These are phyloP conservation scores for Heliocidaris tuberculata DNA, from an alignment of 35 echinoderm and acorn worm species.

Conservation along the genomic window DNA sequence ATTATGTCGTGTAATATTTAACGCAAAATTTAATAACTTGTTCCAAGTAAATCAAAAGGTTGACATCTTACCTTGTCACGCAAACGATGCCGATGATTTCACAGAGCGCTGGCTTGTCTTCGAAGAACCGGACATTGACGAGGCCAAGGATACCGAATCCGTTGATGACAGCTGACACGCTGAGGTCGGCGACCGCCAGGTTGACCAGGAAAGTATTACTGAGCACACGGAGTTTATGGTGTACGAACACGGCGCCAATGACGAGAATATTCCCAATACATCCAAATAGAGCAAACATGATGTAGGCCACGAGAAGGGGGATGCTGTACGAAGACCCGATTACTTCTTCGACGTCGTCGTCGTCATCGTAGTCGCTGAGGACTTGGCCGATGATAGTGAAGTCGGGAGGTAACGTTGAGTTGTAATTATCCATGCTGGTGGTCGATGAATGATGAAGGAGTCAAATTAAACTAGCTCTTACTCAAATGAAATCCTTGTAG, in stretches of 20 bases:
- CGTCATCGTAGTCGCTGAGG: not conserved
- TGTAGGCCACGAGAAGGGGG: conserved; percentile 54
- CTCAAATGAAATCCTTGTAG: not conserved
- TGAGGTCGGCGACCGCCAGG: conserved; percentile 77
- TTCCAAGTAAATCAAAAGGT: not conserved
- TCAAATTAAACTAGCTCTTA: not conserved
- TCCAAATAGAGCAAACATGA: conserved; percentile 56
- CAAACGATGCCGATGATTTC: conserved; percentile 82
- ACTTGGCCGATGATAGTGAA: not conserved
- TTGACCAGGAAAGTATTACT: conserved; percentile 84
- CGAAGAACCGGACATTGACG: conserved; percentile 64
- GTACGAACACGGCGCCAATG: conserved; percentile 66
- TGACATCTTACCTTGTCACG: conserved; percentile 57
- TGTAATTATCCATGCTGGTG: not conserved
- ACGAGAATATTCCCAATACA: conserved; percentile 77
- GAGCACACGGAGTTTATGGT: conserved; percentile 61
- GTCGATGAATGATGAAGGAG: not conserved
- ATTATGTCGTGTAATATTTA: too few relatives aligned
- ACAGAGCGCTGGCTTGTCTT: conserved; percentile 62
- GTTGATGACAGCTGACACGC: conserved; percentile 70
- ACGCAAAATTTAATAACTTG: too few relatives aligned
- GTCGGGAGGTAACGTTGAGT: not conserved
- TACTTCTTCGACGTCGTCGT: not conserved
- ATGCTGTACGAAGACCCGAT: conserved; percentile 31
- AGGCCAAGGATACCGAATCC: conserved; percentile 69